phyloP scores from a whole-genome alignment of 92 coral and sea anemone genomes.

The Bergia puertoricense region DNA sequence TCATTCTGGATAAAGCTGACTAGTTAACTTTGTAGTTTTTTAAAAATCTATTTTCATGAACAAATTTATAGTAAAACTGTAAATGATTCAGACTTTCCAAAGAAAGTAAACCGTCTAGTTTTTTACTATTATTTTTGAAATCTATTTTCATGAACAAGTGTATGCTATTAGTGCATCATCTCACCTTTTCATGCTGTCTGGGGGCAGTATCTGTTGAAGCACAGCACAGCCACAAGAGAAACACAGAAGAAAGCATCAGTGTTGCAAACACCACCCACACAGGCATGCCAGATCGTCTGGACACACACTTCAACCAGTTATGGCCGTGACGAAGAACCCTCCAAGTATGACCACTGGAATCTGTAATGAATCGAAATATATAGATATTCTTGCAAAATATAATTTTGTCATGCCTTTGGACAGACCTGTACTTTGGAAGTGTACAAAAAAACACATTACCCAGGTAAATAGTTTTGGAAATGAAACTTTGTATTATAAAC shows the following conservation, averaged over 20 bases:
- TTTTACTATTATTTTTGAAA: not conserved
- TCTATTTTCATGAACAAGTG: too few relatives aligned
- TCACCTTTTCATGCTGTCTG: conserved; percentile 61
- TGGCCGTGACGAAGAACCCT: conserved; percentile 69
- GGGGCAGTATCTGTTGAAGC: conserved; percentile 69
- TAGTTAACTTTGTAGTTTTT: too few relatives aligned
- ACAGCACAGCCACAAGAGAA: conserved; percentile 92
- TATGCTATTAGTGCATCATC: not conserved
- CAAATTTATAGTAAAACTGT: too few relatives aligned
- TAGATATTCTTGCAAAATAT: too few relatives aligned
- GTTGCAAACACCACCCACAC: conserved; percentile 82
- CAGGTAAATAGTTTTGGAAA: too few relatives aligned
- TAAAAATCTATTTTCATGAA: too few relatives aligned
- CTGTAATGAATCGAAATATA: conserved; percentile 29
- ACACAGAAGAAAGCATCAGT: conserved; percentile 81
- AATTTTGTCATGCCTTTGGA: not conserved
- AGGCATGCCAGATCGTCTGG: conserved; percentile 89
- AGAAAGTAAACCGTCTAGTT: too few relatives aligned
- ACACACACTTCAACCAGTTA: conserved; percentile 93
- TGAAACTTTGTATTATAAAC: too few relatives aligned
- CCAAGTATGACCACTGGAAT: conserved; percentile 58
- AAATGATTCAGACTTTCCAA: too few relatives aligned
- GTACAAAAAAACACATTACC: too few relatives aligned
- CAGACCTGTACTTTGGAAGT: not conserved
- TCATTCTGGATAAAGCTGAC: too few relatives aligned